Evolutionary conservation across 2,797 vertebrate species (phyloP), one percentile per base, ranked within the genome.

Genomic region (Microcaecilia unicolor): DNA sequence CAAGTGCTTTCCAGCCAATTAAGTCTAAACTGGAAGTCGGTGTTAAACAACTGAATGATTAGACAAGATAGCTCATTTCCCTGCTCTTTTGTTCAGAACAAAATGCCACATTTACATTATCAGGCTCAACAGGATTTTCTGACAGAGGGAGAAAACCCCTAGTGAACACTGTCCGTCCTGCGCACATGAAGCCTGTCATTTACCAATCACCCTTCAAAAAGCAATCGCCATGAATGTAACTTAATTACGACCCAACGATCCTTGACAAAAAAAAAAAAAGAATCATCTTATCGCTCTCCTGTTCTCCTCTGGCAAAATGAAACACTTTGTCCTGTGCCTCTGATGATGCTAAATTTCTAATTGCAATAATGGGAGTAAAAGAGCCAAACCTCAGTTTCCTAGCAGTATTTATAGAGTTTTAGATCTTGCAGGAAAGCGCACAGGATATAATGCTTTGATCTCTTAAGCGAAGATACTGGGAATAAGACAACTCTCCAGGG

Each of bases 1-100:
- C 93, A 96, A 92, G 89, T 92, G 91, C 92, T 97, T 98, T 97
- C 91, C 93, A 97, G 87, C 93, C 93, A 97, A 97, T 98, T 97
- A 96, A 93, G 88, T 90, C 78, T 87, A 90, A 88, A 76, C 84
- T 87, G 77, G 76, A 78, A 90, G 86, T 89, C 87, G 81, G 88
- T 91, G 84, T 84, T 74, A 90, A 89, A 91, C 94, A 94, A 90
- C 90, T 96, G 89, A 95, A 91, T 91, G 91, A 94, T 97, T 93
- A 96, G 92, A 95, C 92, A 93, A 91, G 91, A 90, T 91, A 90
- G 88, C 89, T 93, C 86, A 90, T 90, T 89, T 91, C 68, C 74
- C 72, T 80, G 71, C 72, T 85, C 86, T 87, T 93, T 97, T 95
- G 90, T 94, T 93, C 81, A 48, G 60, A 72, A 83, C 72, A 83